Evolutionary conservation across 1,140 invertebrate genomes (phyloP), one percentile per base, ranked within the genome.

Genomic region (Bombus superbus): DNA sequence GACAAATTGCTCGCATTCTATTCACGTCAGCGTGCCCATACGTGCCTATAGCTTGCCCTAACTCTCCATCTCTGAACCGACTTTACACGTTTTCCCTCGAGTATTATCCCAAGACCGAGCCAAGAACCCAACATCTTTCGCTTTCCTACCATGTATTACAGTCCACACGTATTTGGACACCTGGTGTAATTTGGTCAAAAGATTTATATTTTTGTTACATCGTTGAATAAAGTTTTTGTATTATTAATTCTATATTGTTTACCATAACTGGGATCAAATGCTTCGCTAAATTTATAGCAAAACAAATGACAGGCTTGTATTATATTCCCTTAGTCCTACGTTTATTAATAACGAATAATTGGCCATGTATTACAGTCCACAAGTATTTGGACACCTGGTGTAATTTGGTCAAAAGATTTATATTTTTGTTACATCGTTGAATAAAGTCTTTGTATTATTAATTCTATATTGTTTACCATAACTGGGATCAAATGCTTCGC

Each of bases 1-100:
- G 74, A 78, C 59, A 78, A 78, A 78, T 78, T 44, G 76, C 76
- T 32, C 59, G 28, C 59, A 64, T 64, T 64, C 76, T 78, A 32
- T 62, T 25, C 38, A 22, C 40, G 40, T 78, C 59, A 64, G 22
- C 40, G n/a, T 40, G 40, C 40, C n/a, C 22, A 64, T 77, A 64
- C 57, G 73, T 59, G 74, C 25, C 53, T 59, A 76, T 38, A n/a
- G 6, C 53, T 76, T 53, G 35, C 74, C 53, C 74, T 76, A n/a
- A 28, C 64, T 66, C 64, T 40, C 74, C 15, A 35, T 28, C 74
- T 28, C 10, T n/a, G 22, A 35, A 35, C 18, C 73, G 47, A 59
- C 74, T 76, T 76, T 74, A 32, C 71, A 44, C 71, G n/a, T 73
- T 73, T 18, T 59, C 74, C 35, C 74, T n/a, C 25, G 53, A 28